Percentiles rank a stretch among this genome's conserved stretches.
These are phyloP conservation scores for Drosophila cardini DNA, from an alignment of 1,140 invertebrate genomes.

Conservation along the genomic window DNA sequence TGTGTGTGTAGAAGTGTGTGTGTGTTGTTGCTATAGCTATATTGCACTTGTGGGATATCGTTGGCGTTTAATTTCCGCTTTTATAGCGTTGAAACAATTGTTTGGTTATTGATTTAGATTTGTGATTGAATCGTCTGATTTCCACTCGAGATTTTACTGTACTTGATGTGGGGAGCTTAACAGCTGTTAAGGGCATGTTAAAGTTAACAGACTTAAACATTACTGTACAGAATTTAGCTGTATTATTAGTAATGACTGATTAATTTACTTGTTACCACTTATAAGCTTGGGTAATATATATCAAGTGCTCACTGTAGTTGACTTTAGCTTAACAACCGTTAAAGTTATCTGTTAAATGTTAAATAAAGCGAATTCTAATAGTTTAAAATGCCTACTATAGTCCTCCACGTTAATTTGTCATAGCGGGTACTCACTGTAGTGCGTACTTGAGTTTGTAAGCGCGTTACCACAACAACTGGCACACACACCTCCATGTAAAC, in stretches of 20 bases:
- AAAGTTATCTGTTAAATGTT: no score
- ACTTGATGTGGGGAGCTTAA: no score
- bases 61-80: slow-evolving; percentile 66
- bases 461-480: slow-evolving; percentile 15
- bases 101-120: slow-evolving; percentile 43
- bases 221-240: background rate
- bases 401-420: background rate
- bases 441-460: no score
- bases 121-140: background rate
- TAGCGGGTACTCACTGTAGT: background rate
- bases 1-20: slow-evolving; percentile 14
- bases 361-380: no score
- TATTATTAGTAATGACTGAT: no score
- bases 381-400: no score
- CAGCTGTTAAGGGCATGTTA: no score
- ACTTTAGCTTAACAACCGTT: no score
- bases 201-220: background rate
- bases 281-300: no score
- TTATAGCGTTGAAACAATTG: slow-evolving; percentile 67
- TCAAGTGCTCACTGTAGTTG: no score
- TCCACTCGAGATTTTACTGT: no score
- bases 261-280: no score
- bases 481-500: slow-evolving; percentile 27
- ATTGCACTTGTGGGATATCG: slow-evolving; percentile 69
- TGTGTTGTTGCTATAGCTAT: slow-evolving; percentile 27